Base-by-base conservation (phyloP, 1,140 invertebrate species). In the Euwallacea similis region DNA sequence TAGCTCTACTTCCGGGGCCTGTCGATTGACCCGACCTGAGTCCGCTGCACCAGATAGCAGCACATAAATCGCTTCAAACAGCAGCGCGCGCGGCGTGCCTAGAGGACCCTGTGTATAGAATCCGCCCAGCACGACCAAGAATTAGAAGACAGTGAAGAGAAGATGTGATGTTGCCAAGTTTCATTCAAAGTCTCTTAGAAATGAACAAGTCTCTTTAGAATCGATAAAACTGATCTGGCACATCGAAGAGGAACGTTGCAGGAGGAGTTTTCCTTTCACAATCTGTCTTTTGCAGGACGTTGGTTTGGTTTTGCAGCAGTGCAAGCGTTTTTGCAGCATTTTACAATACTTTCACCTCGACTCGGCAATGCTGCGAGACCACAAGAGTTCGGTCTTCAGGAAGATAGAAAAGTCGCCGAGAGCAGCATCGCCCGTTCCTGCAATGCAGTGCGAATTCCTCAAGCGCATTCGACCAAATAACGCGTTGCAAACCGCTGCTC, bases 11-110 rank as follows among this genome's bases (percentile, higher is more conserved):
- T 70, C 69, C 69, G 60, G 69, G 69, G 69, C 69, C 69, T 70
- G 69, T 56, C 69, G 69, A 70, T 70, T 70, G 69, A 70, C 69
- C 69, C 69, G 69, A 70, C 69, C 69, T 58, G 54, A 50, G 69
- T 65, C 69, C 62, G 60, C 69, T 70, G 69, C 69, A 70, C 69
- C 61, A 70, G 50, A 70, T 70, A 70, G 62, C 69, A 47, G 69
- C 69, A 64, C 54, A 70, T 70, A 70, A 70, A 70, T 70, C 69
- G 54, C 69, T 58, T 63, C 69, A 65, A 70, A 70, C 69, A 33
- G 69, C 69, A 70, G 69, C 69, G 62, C 61, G 69, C 47, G 69
- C 60, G 69, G 69, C 69, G 44, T 64, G 61, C 69, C 69, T 58
- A 33, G 61, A 70, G 42, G 61, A 64, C 46, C n/a, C 54, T 13